Percentiles rank a stretch among this genome's conserved stretches.
Evolutionary conservation across 2,113 vertebrate species (phyloP).

Genomic region (Oreotrochilus melanogaster): DNA sequence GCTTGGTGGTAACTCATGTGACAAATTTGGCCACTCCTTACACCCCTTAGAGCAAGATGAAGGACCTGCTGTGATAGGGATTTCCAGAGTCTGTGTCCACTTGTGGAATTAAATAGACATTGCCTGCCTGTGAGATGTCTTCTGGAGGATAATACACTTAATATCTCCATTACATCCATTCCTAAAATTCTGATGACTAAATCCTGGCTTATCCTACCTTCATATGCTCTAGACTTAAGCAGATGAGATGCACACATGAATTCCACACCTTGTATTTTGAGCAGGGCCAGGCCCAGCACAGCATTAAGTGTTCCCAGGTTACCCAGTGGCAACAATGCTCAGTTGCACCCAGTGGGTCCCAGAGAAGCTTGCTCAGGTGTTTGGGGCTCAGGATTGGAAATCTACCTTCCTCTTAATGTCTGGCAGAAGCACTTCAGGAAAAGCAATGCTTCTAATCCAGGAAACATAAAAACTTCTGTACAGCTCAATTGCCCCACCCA

Average conservation of each 20-base stretch:
- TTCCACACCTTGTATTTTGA: background rate
- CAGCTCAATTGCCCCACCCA: conserved; percentile 61
- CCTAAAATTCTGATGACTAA: background rate
- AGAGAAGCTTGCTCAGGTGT: background rate
- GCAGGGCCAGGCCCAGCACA: background rate
- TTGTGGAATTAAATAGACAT: background rate
- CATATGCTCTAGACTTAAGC: background rate
- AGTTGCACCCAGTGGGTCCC: background rate
- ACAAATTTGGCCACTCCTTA: background rate
- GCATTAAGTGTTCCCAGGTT: background rate
- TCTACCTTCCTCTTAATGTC: background rate
- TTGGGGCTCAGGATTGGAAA: background rate
- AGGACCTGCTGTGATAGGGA: background rate
- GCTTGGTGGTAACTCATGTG: background rate
- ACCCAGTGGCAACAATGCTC: background rate
- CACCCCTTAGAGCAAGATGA: background rate
- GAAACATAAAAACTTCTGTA: background rate
- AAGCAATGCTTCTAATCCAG: background rate
- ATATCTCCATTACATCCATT: background rate
- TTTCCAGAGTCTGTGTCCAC: background rate
- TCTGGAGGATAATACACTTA: background rate
- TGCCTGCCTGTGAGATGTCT: background rate
- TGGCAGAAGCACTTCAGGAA: background rate
- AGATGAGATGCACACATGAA: background rate
- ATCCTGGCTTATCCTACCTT: conserved; percentile 32